Conservation (phyloP, 2,113 vertebrate genomes). For the Osmerus eperlanus region DNA sequence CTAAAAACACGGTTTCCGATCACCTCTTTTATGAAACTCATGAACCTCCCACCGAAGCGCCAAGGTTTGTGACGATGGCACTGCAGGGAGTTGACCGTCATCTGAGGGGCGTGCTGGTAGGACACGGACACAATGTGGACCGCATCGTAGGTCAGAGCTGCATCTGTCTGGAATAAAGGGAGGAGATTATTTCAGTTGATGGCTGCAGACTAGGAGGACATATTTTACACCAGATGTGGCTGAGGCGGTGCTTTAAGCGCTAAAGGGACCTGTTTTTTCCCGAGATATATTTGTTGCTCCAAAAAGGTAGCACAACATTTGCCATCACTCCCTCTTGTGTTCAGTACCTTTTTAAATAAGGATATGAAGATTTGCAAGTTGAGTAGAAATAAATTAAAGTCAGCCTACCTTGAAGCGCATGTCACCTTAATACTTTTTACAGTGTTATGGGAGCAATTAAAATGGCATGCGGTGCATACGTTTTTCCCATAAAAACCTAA, state of each 20-base stretch:
- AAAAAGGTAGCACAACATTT: neutral
- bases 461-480: neutral
- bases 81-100: constrained; percentile 98
- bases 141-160: constrained; percentile 94
- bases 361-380: constrained; percentile 12
- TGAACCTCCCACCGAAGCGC: constrained; percentile 93
- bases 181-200: constrained; percentile 64
- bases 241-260: neutral
- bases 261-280: neutral
- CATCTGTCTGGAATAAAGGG: constrained; percentile 93
- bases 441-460: constrained; percentile 27
- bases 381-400: constrained; percentile 21
- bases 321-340: neutral
- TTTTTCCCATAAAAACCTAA: neutral
- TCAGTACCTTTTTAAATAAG: constrained; percentile 17
- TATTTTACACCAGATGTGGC: neutral
- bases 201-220: constrained; percentile 15
- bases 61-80: constrained; percentile 98
- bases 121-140: constrained; percentile 98
- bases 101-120: constrained; percentile 94
- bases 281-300: no score
- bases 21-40: constrained; percentile 99
- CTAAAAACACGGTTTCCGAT: constrained; percentile 28
- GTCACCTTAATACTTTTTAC: constrained; percentile 1
- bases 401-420: constrained; percentile 17